These are phyloP conservation scores for Sesamia nonagrioides DNA, from an alignment of 1,140 invertebrate genomes.

Conservation along the genomic window DNA sequence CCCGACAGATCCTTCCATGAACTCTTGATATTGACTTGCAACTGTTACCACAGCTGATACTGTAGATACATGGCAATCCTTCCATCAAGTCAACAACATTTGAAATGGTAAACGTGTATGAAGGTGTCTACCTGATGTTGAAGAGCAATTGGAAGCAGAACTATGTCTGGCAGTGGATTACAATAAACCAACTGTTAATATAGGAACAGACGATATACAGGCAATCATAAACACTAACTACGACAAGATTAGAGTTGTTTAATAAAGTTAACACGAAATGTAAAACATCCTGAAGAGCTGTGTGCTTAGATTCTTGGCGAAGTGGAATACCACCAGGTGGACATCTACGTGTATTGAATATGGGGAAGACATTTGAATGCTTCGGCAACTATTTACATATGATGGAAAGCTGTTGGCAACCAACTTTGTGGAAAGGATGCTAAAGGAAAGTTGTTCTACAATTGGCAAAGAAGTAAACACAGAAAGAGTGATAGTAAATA, in stretches of 20 bases:
- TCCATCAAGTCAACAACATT: neutral
- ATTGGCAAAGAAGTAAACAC: neutral
- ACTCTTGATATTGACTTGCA: neutral
- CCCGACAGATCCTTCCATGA: no score
- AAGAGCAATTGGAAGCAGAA: no score
- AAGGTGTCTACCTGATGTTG: no score
- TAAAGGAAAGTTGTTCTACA: conserved; percentile 19
- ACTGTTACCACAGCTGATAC: neutral
- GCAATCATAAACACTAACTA: no score
- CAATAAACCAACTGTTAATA: no score
- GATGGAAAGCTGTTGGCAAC: conserved; percentile 13
- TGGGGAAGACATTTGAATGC: neutral
- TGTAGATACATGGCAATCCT: neutral
- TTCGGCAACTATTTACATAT: neutral
- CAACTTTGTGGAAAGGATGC: neutral
- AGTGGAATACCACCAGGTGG: neutral
- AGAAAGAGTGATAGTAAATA: neutral
- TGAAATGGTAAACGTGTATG: no score
- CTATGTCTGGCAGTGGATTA: no score
- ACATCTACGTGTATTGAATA: neutral
- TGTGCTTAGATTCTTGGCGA: conserved; percentile 2
- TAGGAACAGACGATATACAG: no score
- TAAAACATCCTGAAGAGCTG: neutral
- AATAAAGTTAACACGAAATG: neutral
- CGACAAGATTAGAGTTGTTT: no score